phyloP scores from a whole-genome alignment of 2,888 invertebrate species.

The Ormyrus thymus region DNA sequence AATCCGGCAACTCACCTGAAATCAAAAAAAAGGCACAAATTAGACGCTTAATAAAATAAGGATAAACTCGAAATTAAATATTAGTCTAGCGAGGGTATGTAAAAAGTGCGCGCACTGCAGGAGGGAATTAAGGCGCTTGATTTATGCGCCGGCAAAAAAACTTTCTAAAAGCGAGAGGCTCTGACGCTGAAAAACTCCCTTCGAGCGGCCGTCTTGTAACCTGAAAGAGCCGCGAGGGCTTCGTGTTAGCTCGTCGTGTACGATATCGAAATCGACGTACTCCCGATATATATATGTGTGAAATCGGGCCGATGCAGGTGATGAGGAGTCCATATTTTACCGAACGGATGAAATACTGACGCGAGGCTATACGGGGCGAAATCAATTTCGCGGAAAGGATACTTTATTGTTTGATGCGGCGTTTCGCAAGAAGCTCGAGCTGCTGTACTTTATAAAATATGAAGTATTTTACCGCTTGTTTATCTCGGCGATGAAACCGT shows the following conservation, averaged over 20 bases:
- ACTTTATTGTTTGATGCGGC: conserved; percentile 11
- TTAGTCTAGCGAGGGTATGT: background rate
- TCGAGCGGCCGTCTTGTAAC: conserved; percentile 2
- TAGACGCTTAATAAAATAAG: background rate
- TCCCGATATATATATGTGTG: background rate
- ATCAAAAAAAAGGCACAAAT: conserved; percentile 16
- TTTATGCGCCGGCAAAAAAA: background rate
- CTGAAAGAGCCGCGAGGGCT: conserved; percentile 9
- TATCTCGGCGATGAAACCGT: background rate
- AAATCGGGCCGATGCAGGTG: background rate
- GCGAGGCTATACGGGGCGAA: background rate
- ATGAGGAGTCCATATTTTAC: conserved; percentile 24
- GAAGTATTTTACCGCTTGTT: background rate
- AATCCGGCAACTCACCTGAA: conserved; percentile 25
- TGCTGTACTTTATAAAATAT: too few species aligned
- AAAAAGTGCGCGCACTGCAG: too few species aligned
- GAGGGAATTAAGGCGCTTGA: background rate
- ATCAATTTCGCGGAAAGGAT: conserved; percentile 35
- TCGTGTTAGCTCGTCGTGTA: background rate
- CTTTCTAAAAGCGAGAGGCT: background rate
- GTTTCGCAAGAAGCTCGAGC: background rate
- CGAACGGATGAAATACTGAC: background rate
- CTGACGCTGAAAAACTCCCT: conserved; percentile 4
- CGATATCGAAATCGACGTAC: background rate
- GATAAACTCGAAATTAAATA: background rate